Evolutionary conservation across 1,140 invertebrate genomes (phyloP).

Genomic region (Zaprionus camerounensis): DNA sequence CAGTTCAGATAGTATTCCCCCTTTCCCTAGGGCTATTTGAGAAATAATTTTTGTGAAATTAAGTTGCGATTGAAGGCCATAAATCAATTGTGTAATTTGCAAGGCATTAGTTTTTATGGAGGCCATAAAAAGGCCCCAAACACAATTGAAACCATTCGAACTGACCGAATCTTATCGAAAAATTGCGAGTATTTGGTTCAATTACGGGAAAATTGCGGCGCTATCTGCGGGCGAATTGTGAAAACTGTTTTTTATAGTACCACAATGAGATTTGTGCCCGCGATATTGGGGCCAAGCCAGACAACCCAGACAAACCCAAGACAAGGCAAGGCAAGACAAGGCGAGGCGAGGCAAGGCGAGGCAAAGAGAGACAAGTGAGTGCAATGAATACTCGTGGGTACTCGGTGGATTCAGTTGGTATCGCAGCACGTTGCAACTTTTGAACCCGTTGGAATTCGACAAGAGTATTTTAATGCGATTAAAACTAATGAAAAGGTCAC

Average conservation of each 20-base stretch:
- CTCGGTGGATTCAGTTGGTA: constrained; percentile 25
- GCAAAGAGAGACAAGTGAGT: background rate
- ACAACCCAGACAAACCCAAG: background rate
- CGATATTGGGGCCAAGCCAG: constrained; percentile 3
- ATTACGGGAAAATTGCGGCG: constrained; percentile 12
- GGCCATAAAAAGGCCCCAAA: constrained; percentile 28
- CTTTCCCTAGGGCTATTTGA: no score
- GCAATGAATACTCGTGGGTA: background rate
- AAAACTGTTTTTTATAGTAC: constrained; percentile 17
- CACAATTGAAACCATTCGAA: constrained; percentile 11
- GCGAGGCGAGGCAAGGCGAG: background rate
- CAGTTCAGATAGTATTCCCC: no score
- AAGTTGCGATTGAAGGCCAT: constrained; percentile 32
- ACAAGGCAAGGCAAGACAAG: background rate
- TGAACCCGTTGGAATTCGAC: constrained; percentile 53
- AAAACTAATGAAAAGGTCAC: constrained; percentile 71
- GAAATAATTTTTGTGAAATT: constrained; percentile 13
- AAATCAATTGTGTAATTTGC: constrained; percentile 67
- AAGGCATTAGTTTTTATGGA: constrained; percentile 55
- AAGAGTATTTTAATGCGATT: constrained; percentile 60
- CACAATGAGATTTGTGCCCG: constrained; percentile 4
- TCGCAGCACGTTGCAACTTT: constrained; percentile 61
- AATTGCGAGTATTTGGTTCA: constrained; percentile 2
- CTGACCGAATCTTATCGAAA: constrained; percentile 20
- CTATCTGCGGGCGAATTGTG: constrained; percentile 36